These are phyloP conservation scores for Gila orcuttii DNA, from an alignment of 2,113 vertebrate genomes.

Conservation along the genomic window DNA sequence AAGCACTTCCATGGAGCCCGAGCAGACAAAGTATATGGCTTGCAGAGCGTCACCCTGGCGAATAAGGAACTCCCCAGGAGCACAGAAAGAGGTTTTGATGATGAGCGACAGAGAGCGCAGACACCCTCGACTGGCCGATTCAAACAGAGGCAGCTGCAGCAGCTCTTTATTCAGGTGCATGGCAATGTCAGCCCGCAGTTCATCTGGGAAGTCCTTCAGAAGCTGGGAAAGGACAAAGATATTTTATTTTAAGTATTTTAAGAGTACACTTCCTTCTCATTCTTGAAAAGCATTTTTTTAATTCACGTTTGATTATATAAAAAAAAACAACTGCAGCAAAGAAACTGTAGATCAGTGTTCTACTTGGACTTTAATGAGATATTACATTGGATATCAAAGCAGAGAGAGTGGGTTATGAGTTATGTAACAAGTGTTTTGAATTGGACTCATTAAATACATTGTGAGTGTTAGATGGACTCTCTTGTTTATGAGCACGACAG, in stretches of 20 bases:
- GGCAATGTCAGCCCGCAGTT: constrained; percentile 97
- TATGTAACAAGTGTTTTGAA: constrained; percentile 28
- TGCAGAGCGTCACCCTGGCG: constrained; percentile 96
- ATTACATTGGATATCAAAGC: constrained; percentile 4
- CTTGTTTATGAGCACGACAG: constrained; percentile 13
- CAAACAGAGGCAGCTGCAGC: constrained; percentile 93
- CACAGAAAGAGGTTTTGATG: constrained; percentile 98
- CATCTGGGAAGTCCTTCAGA: constrained; percentile 96
- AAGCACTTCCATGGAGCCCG: constrained; percentile 98
- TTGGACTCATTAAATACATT: constrained; percentile 27
- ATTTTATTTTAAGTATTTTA: not conserved
- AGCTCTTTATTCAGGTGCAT: constrained; percentile 99
- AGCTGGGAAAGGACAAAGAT: constrained; percentile 77
- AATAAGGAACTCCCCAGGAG: constrained; percentile 95
- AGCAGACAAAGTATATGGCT: constrained; percentile 98
- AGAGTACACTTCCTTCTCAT: not conserved
- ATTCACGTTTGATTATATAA: not conserved
- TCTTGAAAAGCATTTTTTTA: not conserved
- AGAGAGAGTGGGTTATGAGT: not conserved
- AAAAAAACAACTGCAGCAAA: not conserved
- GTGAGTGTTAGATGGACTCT: constrained; percentile 1
- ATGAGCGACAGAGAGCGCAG: constrained; percentile 95
- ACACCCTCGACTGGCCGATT: constrained; percentile 94
- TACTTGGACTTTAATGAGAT: constrained; percentile 6
- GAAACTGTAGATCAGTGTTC: constrained; percentile 6